Conservation (phyloP, 1,140 invertebrate genomes). For the Drosophila melanica region DNA sequence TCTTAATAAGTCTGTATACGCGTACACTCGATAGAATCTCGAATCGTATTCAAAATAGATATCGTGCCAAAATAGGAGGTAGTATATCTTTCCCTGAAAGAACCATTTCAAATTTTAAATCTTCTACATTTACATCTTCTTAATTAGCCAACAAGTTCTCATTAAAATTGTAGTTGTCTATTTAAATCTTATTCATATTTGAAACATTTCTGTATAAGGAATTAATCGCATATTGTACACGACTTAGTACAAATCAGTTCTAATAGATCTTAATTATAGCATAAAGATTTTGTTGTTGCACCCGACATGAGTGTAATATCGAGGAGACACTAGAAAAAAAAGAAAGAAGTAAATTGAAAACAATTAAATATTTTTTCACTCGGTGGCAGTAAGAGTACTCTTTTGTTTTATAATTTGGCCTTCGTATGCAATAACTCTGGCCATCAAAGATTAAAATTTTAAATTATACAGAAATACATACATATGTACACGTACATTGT, state of each 20-base stretch:
- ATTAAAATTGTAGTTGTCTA: constrained; percentile 4
- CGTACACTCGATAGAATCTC: constrained; percentile 34
- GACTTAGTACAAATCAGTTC: constrained; percentile 2
- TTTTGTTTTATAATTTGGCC: constrained; percentile 75
- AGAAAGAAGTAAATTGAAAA: constrained; percentile 5
- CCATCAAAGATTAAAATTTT: constrained; percentile 5
- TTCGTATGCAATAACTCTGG: constrained; percentile 77
- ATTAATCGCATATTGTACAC: background rate
- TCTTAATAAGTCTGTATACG: constrained; percentile 82
- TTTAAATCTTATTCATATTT: background rate
- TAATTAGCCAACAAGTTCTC: constrained; percentile 2
- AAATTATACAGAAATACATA: constrained; percentile 50
- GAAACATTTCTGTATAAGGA: background rate
- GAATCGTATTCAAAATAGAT: constrained; percentile 15
- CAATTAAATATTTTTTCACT: constrained; percentile 33
- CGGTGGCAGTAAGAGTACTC: constrained; percentile 47
- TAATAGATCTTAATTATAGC: too few relatives aligned
- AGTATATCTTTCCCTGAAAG: constrained; percentile 12
- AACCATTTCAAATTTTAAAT: background rate
- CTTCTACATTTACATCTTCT: constrained; percentile 6
- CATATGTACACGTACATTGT: constrained; percentile 66
- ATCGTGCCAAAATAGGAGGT: background rate
- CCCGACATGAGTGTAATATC: background rate
- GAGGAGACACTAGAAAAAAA: background rate
- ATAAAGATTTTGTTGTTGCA: background rate